These are phyloP conservation scores for Oncorhynchus mykiss DNA, from an alignment of 2,113 vertebrate genomes.

Conservation along the genomic window DNA sequence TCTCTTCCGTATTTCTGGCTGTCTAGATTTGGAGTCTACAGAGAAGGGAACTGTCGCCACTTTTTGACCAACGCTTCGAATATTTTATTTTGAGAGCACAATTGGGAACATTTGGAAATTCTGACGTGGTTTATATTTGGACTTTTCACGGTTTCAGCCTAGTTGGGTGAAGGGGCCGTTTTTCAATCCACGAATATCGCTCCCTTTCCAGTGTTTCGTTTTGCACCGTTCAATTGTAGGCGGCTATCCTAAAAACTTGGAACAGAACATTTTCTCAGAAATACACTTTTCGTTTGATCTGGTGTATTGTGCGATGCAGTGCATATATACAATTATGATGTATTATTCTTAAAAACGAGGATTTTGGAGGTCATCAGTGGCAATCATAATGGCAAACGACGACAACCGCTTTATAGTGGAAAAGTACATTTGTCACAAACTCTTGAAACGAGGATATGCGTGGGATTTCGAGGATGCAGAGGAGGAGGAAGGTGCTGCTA, in stretches of 20 bases:
- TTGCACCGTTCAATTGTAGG: not conserved
- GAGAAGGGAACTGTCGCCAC: slow-evolving; percentile 49
- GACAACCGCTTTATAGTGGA: slow-evolving; percentile 71
- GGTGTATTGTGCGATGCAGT: not conserved
- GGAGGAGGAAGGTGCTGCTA: slow-evolving; percentile 52
- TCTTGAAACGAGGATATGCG: slow-evolving; percentile 69
- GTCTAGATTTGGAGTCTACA: slow-evolving; percentile 62
- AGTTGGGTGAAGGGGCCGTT: slow-evolving; percentile 20
- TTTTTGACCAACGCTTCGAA: slow-evolving; percentile 50
- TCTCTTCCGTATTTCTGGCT: slow-evolving; percentile 68
- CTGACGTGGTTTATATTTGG: slow-evolving; percentile 29
- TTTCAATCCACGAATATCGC: not conserved
- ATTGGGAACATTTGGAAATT: slow-evolving; percentile 36
- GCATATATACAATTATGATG: slow-evolving; percentile 42
- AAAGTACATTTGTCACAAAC: slow-evolving; percentile 77
- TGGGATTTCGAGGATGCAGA: slow-evolving; percentile 55
- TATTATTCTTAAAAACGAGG: slow-evolving; percentile 42
- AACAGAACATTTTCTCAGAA: not conserved
- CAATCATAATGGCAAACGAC: slow-evolving; percentile 71
- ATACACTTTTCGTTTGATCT: not conserved
- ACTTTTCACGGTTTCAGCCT: slow-evolving; percentile 30
- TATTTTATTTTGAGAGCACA: not conserved
- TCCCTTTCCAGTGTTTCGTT: not conserved
- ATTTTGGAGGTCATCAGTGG: slow-evolving; percentile 32
- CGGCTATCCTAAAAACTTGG: not conserved